Conservation (phyloP, 2,797 vertebrate genomes). For the Hoplostethus mediterraneus region DNA sequence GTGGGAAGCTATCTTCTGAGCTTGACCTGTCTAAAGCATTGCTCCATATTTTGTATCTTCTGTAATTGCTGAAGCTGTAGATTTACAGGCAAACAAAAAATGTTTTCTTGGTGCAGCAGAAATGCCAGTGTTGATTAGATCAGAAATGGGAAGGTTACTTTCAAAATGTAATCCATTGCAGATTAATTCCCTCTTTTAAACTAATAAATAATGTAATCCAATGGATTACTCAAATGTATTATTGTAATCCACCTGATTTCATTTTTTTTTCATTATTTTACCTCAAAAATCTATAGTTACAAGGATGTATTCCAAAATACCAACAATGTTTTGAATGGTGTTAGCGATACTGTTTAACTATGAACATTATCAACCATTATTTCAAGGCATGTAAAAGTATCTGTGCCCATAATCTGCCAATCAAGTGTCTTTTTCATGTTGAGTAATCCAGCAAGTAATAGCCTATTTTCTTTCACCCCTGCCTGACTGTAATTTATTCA, state of each 20-base stretch:
- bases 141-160: conserved; percentile 22
- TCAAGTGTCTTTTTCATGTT: conserved; percentile 24
- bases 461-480: not conserved
- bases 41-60: conserved; percentile 20
- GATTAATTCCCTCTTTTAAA: conserved; percentile 12
- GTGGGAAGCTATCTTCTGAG: conserved; percentile 1
- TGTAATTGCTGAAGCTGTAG: conserved; percentile 33
- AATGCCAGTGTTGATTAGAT: conserved; percentile 25
- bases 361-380: conserved; percentile 1
- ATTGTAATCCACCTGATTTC: conserved; percentile 27
- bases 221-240: conserved; percentile 29
- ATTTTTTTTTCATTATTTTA: conserved; percentile 6
- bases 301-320: not conserved
- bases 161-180: conserved; percentile 17
- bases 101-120: conserved; percentile 1
- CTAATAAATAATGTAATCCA: conserved; percentile 25
- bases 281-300: conserved; percentile 2
- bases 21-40: conserved; percentile 23
- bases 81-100: conserved; percentile 20
- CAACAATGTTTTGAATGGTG: conserved; percentile 20
- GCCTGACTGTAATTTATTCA: conserved; percentile 33
- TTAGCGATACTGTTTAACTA: conserved; percentile 24
- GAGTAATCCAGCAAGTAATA: conserved; percentile 23
- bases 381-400: conserved; percentile 22
- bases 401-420: conserved; percentile 2